Conservation (phyloP, 92 coral and sea anemone species). For the Palythoa caribaeorum region DNA sequence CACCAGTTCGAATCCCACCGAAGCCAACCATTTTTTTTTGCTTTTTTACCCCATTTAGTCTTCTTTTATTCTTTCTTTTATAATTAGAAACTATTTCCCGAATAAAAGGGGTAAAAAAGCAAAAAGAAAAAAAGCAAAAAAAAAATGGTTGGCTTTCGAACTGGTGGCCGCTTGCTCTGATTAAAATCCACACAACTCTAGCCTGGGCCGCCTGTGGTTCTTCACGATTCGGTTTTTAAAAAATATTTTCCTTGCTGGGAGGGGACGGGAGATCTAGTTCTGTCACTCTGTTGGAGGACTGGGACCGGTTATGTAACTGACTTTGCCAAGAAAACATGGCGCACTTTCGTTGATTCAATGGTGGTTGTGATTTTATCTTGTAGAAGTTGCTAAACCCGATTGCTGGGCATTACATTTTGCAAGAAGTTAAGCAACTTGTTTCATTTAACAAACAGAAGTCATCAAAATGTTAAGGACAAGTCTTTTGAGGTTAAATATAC, state of each 20-base stretch:
- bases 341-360: not conserved
- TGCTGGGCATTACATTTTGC: not conserved
- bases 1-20: too few relatives aligned
- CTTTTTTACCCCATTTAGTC: too few relatives aligned
- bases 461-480: constrained; percentile 18
- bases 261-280: not conserved
- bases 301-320: constrained; percentile 10
- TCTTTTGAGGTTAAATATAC: not conserved
- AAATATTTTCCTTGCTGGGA: not conserved
- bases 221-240: too few relatives aligned
- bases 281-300: not conserved
- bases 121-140: too few relatives aligned
- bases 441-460: not conserved
- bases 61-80: too few relatives aligned
- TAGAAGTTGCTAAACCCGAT: not conserved
- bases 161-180: too few relatives aligned
- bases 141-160: too few relatives aligned
- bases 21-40: too few relatives aligned
- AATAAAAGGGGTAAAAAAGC: too few relatives aligned
- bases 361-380: not conserved
- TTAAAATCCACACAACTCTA: too few relatives aligned
- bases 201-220: too few relatives aligned
- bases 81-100: too few relatives aligned
- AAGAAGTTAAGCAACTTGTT: not conserved
- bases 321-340: constrained; percentile 27